A percentile compares a stretch with the other conserved stretches of the same genome.
These are phyloP conservation scores for Lophochroa leadbeateri DNA, from an alignment of 2,113 vertebrate genomes.

Conservation along the genomic window DNA sequence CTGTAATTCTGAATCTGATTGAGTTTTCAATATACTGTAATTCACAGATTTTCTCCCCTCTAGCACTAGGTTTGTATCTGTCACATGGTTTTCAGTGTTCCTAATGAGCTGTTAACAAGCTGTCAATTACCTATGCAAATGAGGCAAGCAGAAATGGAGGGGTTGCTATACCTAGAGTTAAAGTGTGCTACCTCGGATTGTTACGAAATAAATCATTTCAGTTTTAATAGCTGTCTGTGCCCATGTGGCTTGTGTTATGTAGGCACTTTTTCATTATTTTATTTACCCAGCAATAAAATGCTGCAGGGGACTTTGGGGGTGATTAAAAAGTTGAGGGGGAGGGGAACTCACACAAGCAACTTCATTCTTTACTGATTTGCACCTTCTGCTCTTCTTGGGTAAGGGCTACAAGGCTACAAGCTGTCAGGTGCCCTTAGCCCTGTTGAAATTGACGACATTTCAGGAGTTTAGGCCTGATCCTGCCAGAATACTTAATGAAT, in stretches of 20 bases:
- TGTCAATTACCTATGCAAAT: slow-evolving; percentile 84
- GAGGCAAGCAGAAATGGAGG: slow-evolving; percentile 60
- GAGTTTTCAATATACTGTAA: slow-evolving; percentile 74
- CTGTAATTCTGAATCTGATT: slow-evolving; percentile 73
- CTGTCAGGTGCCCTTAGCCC: slow-evolving; percentile 29
- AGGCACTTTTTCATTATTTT: slow-evolving; percentile 71
- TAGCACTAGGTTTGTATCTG: slow-evolving; percentile 72
- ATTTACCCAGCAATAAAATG: slow-evolving; percentile 66
- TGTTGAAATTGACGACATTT: not conserved
- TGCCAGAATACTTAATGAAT: not conserved
- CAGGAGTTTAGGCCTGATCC: not conserved
- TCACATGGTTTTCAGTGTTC: slow-evolving; percentile 82
- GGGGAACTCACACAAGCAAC: not conserved
- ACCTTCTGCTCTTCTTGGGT: slow-evolving; percentile 56
- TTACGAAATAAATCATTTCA: slow-evolving; percentile 75
- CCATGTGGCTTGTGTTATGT: slow-evolving; percentile 70
- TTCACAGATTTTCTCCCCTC: slow-evolving; percentile 77
- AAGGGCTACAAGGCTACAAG: slow-evolving; percentile 3
- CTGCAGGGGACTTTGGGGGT: slow-evolving; percentile 58
- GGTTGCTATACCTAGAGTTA: slow-evolving; percentile 69
- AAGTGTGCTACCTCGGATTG: slow-evolving; percentile 70
- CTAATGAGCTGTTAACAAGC: slow-evolving; percentile 85
- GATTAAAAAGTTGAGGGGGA: slow-evolving; percentile 46
- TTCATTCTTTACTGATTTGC: slow-evolving; percentile 43
- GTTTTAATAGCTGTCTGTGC: slow-evolving; percentile 73